Base-by-base conservation (phyloP, 2,888 invertebrate species). In the Margaritifera margaritifera region DNA sequence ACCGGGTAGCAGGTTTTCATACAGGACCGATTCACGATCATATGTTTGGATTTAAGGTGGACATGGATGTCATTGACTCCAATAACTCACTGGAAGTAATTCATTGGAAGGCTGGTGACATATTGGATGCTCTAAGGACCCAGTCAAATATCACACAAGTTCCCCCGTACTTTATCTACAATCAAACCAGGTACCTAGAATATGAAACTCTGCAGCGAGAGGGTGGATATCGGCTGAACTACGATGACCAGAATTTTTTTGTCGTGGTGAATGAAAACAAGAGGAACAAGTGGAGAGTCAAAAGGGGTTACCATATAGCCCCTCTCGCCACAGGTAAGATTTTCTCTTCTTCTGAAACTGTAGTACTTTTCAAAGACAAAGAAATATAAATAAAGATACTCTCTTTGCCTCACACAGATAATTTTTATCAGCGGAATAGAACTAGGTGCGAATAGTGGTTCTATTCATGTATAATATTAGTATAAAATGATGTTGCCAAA, bases 1-100 rank as follows among this genome's bases (percentile, higher is more conserved):
- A 79, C 68, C 69, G 77, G 61, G 62, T 82, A 20, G 53, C 69
- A 4, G 72, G 74, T 20, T 75, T 68, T 62, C 68, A 68, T 20
- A 75, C 79, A 6, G 82, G 82, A 18, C 75, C 71, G 20, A 78
- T 82, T 42, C 82, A 82, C 63, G 80, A 80, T 55, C 83, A 83
- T 57, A 78, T 77, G 62, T 83, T 83, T 59, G 80, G 78, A 15
- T 80, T 80, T 60, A 80, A 80, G 66, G 83, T 81, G 3, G 83
- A 83, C 57, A 64, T 83, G 6, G 83, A 83, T 56, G 65, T 83
- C 15, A 59, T 77, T 1, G 79, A 72, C 15, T 71, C 74, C 11
- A 64, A 75, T 2, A 82, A 82, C 62, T 69, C 73, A 20, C 77
- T 82, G 70, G 75, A 80, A 55, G 25, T 73, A 0, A 68, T 81